Evolutionary conservation across 2,888 invertebrate genomes (phyloP), one percentile per base, ranked within the genome.

Genomic region (Drosophila glabriapex): DNA sequence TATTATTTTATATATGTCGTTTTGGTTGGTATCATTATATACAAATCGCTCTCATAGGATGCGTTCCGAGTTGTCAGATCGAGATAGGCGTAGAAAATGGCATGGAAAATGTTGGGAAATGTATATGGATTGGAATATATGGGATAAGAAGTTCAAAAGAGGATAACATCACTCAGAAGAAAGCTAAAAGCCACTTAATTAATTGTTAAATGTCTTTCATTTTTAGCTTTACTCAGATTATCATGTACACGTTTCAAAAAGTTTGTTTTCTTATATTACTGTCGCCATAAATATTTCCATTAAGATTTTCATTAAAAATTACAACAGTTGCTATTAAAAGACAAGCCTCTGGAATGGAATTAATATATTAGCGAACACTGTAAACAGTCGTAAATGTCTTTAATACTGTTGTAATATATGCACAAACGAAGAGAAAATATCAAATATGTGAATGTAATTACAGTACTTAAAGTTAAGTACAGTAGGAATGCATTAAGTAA

Each of bases 401-500:
- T 43, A 43, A 22, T 46, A 22, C 4, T 4, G 22, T 46, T 2
- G 14, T 9, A 16, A 22, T 46, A 25, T 9, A 37, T 31, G 1
- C 12, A 28, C 7, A 28, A 9, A 5, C 1, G 14, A 28, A 28
- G 14, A 9, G 9, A 14, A 39, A 39, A 22, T 9, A 56, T 14
- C 37, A 22, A 25, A 28, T 9, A 28, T 56, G 39, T 41, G 39
- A 29, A 9, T 29, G 37, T 39, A 56, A 56, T 56, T 28, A 41
- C 39, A 28, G 37, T 39, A 29, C n/a, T 56, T 56, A 29, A 29
- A 39, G n/a, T 52, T 53, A 16, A 22, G 41, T 72, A 58, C 58
- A 58, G 58, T 58, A 46, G 58, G 58, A 12, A 31, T 31, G 4
- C 28, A 56, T 56, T 56, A 56, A 29, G 39, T 72, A 63, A 63